These are phyloP conservation scores for Meliscaeva auricollis DNA, from an alignment of 2,888 invertebrate species.

Conservation along the genomic window DNA sequence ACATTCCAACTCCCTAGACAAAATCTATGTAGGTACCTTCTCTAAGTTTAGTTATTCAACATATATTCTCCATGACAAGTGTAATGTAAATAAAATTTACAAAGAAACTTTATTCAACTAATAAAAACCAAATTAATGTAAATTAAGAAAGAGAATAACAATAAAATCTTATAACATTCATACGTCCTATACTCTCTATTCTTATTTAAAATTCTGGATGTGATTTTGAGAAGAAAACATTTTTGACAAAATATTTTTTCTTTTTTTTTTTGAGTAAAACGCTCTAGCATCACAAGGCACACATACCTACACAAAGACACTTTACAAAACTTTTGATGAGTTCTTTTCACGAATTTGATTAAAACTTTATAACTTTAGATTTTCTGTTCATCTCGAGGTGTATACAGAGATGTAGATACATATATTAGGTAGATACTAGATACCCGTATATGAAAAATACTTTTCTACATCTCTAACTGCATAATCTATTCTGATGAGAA, in stretches of 20 bases:
- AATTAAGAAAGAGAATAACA: background rate
- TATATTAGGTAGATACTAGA: no score
- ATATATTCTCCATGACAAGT: no score
- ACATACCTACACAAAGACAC: no score
- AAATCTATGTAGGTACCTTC: no score
- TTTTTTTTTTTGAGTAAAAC: background rate
- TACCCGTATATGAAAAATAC: background rate
- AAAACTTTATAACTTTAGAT: slow-evolving; percentile 19
- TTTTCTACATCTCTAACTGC: background rate
- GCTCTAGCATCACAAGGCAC: background rate
- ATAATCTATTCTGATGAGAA: slow-evolving; percentile 18
- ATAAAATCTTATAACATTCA: background rate
- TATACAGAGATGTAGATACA: background rate
- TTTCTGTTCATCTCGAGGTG: background rate
- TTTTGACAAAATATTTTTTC: background rate
- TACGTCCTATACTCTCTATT: background rate
- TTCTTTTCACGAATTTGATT: slow-evolving; percentile 21
- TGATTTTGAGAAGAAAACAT: slow-evolving; percentile 2
- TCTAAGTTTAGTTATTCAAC: no score
- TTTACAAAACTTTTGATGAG: slow-evolving; percentile 25
- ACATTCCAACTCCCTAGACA: no score
- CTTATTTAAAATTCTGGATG: background rate
- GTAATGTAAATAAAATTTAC: background rate
- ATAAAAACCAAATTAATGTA: slow-evolving; percentile 9
- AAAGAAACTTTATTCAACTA: background rate